phyloP scores from a whole-genome alignment of 2,888 invertebrate genomes.

The Adela reaumurella region DNA sequence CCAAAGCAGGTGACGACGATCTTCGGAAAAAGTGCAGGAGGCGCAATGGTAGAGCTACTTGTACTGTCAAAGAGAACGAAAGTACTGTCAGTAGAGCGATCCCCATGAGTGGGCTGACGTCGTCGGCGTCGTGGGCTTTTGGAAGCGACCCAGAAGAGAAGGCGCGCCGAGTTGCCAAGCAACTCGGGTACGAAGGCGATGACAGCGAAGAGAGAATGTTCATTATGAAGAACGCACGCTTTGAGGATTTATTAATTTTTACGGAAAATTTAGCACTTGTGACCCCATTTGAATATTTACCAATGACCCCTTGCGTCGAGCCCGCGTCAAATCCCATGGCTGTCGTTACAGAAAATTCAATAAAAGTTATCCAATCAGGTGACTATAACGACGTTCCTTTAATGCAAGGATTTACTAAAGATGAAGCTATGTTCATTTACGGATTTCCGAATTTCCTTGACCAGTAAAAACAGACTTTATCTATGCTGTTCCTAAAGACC shows the following conservation, averaged over 20 bases:
- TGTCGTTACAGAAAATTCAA: constrained; percentile 11
- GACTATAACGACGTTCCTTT: constrained; percentile 8
- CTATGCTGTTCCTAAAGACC: neutral
- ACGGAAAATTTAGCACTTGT: constrained; percentile 4
- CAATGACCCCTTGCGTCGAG: constrained; percentile 8
- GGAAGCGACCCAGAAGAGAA: constrained; percentile 7
- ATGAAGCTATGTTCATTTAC: constrained; percentile 7
- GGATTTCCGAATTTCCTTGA: neutral
- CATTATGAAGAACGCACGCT: constrained; percentile 1
- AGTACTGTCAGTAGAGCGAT: constrained; percentile 9
- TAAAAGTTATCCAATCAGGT: constrained; percentile 8
- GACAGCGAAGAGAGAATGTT: constrained; percentile 3
- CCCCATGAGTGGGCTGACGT: constrained; percentile 9
- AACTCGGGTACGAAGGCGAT: constrained; percentile 27
- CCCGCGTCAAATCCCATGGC: constrained; percentile 4
- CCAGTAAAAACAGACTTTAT: neutral
- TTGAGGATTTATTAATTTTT: constrained; percentile 4
- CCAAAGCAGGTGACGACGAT: constrained; percentile 9
- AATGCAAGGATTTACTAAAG: constrained; percentile 7
- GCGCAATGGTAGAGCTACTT: constrained; percentile 8
- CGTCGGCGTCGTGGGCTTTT: constrained; percentile 7
- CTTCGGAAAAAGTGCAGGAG: constrained; percentile 10
- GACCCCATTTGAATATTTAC: constrained; percentile 4
- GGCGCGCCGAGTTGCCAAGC: constrained; percentile 23
- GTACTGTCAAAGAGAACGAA: constrained; percentile 8